These are phyloP conservation scores for Ciona savignyi DNA, from an alignment of 23 tunicate genomes.

Conservation along the genomic window DNA sequence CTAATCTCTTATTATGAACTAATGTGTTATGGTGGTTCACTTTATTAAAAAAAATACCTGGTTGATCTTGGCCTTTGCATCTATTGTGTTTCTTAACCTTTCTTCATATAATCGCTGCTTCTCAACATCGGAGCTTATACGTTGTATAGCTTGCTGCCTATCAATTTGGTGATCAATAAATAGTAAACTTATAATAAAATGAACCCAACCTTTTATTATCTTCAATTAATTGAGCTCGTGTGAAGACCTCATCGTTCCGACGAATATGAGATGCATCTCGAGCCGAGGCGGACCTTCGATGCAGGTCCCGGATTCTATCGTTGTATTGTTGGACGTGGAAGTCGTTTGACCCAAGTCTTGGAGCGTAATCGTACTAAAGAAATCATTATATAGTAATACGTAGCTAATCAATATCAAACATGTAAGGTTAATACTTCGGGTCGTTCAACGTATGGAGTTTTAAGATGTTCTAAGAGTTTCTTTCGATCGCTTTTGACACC, in stretches of 20 bases:
- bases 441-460: constrained; percentile 64
- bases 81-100: constrained; percentile 44
- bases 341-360: constrained; percentile 33
- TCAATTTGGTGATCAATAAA: not conserved
- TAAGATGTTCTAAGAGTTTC: constrained; percentile 40
- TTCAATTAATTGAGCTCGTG: constrained; percentile 28
- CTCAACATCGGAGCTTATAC: constrained; percentile 78
- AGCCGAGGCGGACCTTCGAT: constrained; percentile 32
- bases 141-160: constrained; percentile 65
- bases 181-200: not conserved
- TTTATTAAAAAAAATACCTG: constrained; percentile 35
- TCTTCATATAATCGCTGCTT: constrained; percentile 61
- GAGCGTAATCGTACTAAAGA: constrained; percentile 21
- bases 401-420: not conserved
- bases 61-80: constrained; percentile 82
- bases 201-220: constrained; percentile 54
- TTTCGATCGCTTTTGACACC: constrained; percentile 52
- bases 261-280: constrained; percentile 23
- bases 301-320: constrained; percentile 31
- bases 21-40: not conserved
- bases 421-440: constrained; percentile 39
- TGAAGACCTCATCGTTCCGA: constrained; percentile 25
- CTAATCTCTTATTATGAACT: no score
- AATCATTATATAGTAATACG: not conserved
- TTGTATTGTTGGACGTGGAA: constrained; percentile 7